A percentile compares a stretch with the other conserved stretches of the same genome.
These are phyloP conservation scores for Psephotus haematonotus DNA, from an alignment of 2,113 vertebrate species.

Conservation along the genomic window DNA sequence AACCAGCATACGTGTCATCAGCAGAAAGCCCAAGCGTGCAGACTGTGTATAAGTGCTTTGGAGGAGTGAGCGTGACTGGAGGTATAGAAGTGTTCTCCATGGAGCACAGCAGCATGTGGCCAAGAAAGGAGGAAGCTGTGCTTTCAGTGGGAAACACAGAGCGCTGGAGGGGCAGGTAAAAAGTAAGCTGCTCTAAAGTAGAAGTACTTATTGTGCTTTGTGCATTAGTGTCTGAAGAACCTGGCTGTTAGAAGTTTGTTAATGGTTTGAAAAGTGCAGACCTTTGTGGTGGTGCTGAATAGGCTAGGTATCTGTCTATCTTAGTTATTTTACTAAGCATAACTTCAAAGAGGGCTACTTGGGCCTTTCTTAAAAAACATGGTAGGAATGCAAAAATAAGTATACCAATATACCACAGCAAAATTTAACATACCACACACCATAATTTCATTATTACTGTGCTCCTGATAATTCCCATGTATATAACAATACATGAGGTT, in stretches of 20 bases:
- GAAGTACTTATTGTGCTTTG: not conserved
- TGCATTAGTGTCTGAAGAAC: not conserved
- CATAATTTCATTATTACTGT: not conserved
- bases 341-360: not conserved
- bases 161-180: not conserved
- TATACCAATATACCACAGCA: not conserved
- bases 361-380: not conserved
- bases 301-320: not conserved
- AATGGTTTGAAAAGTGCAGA: not conserved
- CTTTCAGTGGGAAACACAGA: not conserved
- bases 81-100: not conserved
- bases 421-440: not conserved
- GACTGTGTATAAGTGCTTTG: not conserved
- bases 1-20: rapidly evolving
- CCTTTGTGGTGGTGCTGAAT: not conserved
- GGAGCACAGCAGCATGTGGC: not conserved
- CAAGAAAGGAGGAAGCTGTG: not conserved
- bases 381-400: not conserved
- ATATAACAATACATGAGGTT: not conserved
- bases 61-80: not conserved
- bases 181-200: not conserved
- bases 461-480: not conserved
- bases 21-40: not conserved
- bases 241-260: not conserved
- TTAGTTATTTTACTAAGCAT: not conserved